Conservation (phyloP, 53 echinoderm and acorn worm species). For the Glandiceps talaboti region DNA sequence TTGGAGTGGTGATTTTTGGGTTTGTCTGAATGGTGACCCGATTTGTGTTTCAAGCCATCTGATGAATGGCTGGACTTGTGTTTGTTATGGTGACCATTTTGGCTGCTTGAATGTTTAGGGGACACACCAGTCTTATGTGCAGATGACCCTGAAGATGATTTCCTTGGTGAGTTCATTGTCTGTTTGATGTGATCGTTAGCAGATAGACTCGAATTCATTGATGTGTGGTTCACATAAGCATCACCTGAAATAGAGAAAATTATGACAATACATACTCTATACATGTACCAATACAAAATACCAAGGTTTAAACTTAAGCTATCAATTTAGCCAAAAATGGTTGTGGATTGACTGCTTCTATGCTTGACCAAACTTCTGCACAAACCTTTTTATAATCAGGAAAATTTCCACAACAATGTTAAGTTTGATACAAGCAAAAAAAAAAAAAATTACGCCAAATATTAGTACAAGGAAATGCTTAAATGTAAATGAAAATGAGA, state of each 20-base stretch:
- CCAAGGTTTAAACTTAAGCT: no score
- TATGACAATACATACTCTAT: no score
- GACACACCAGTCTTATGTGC: conserved; percentile 1
- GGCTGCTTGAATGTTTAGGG: background rate
- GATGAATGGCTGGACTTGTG: background rate
- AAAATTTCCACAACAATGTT: no score
- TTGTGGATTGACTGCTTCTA: no score
- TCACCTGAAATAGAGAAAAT: background rate
- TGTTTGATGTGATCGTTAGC: background rate
- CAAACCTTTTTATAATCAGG: no score
- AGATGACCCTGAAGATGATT: conserved; percentile 9
- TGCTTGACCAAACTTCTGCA: no score
- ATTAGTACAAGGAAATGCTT: no score
- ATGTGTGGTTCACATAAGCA: background rate
- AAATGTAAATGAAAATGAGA: no score
- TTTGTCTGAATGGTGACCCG: conserved; percentile 13
- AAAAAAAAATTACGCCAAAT: no score
- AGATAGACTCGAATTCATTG: background rate
- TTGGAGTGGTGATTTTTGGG: conserved; percentile 16
- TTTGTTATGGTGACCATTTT: background rate
- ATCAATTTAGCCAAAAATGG: no score
- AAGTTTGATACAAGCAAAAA: no score
- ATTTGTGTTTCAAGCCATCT: conserved; percentile 6
- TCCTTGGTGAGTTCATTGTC: background rate
- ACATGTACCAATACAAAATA: no score